Base-by-base conservation (phyloP, 2,888 invertebrate species). In the Clistopyga incitator region DNA sequence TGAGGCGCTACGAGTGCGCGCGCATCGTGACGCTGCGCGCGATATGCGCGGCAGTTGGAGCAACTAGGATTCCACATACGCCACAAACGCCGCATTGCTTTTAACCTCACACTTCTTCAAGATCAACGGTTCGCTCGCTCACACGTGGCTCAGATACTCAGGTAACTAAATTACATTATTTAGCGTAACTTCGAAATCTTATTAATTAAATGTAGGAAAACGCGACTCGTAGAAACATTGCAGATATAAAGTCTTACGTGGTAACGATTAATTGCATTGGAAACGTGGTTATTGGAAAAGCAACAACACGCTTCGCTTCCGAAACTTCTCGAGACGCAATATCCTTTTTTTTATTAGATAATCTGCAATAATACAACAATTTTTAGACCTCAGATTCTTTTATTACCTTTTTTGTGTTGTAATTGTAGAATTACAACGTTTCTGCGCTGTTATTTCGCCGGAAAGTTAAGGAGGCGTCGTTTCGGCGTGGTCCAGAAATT, bases 81-180 rank as follows among this genome's bases (percentile, higher is more conserved):
- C 64, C 29, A 6, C 38, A 54, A 23, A 56, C 3, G 56, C 64
- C 34, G 52, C 50, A 47, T 6, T 29, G 78, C 18, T 23, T 61
- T 23, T 79, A 78, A 79, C 78, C 79, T 34, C 8, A 2, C 56
- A 77, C n/a, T 71, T 29, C 38, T 64, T 38, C 38, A 42, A 20
- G n/a, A 8, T 70, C 78, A 13, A 70, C 82, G 78, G 59, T 61
- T 38, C 52, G 3, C 42, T 23, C 71, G 70, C n/a, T 25, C 78
- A 11, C 64, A 82, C 82, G 82, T 78, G 78, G 61, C 38, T 56
- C 68, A 74, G 59, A 34, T 13, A 34, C 20, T 74, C 45, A 23
- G 78, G 82, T 82, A 82, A 78, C 45, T 54, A 75, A 75, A 75
- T 56, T 25, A 8, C 11, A 25, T 77, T 20, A 74, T 74, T 64